A percentile compares a stretch with the other conserved stretches of the same genome.
These are phyloP conservation scores for Drosophila fungiperda DNA, from an alignment of 2,888 invertebrate genomes.

Conservation along the genomic window DNA sequence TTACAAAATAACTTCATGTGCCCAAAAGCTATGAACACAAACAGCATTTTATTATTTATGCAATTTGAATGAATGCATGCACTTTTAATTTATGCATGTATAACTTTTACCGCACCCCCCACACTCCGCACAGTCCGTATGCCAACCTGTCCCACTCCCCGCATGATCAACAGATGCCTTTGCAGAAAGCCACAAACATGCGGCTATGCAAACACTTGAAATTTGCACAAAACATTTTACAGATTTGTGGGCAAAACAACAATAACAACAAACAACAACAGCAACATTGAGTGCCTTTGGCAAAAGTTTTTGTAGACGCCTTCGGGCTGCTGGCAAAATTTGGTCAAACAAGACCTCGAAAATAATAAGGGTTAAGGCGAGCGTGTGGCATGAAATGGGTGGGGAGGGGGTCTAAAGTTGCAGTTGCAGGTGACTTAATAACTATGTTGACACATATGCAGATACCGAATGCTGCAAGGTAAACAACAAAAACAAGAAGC, in stretches of 20 bases:
- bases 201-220: constrained; percentile 63
- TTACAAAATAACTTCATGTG: constrained; percentile 3
- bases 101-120: not conserved
- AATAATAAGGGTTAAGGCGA: not conserved
- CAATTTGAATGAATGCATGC: constrained; percentile 22
- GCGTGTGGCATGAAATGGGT: too few relatives aligned
- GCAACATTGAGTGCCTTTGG: constrained; percentile 28
- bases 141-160: not conserved
- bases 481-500: constrained; percentile 62
- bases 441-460: constrained; percentile 36
- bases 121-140: not conserved
- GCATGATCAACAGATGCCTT: constrained; percentile 45
- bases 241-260: constrained; percentile 60
- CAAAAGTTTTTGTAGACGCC: constrained; percentile 47
- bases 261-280: constrained; percentile 21
- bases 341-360: constrained; percentile 43
- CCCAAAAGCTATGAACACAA: not conserved
- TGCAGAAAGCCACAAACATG: constrained; percentile 50
- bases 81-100: constrained; percentile 40
- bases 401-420: constrained; percentile 2
- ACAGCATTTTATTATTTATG: constrained; percentile 39
- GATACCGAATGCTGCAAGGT: constrained; percentile 63
- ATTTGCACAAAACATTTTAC: constrained; percentile 65
- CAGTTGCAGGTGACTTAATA: constrained; percentile 39
- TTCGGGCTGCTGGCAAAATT: constrained; percentile 31